Conservation (phyloP, 2,113 vertebrate species). For the Empidonax alnorum region DNA sequence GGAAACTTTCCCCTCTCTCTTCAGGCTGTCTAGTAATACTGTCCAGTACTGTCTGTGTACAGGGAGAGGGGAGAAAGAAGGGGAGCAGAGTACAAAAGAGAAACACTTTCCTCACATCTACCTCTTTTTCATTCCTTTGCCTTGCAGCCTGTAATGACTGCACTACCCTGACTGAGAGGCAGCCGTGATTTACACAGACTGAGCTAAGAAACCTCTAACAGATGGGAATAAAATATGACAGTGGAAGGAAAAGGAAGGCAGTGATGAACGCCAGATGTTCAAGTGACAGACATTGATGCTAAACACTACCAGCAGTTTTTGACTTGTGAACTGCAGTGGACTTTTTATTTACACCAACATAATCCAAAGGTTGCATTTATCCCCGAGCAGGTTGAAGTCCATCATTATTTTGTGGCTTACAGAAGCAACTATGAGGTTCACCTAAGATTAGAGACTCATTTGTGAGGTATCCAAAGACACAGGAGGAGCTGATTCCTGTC, state of each 20-base stretch:
- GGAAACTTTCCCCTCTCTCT: neutral
- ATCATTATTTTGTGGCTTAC: neutral
- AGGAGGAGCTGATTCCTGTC: neutral
- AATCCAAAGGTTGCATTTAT: constrained; percentile 14
- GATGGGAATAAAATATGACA: constrained; percentile 53
- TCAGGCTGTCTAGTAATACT: neutral
- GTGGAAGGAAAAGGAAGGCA: neutral
- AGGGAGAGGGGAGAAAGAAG: neutral
- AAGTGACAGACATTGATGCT: neutral
- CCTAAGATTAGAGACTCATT: neutral
- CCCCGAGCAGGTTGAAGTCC: neutral
- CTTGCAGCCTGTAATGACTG: constrained; percentile 8
- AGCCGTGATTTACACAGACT: constrained; percentile 19
- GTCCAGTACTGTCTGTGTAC: neutral
- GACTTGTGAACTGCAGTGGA: neutral
- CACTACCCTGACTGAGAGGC: neutral
- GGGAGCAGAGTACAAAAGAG: neutral
- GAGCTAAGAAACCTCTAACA: constrained; percentile 27
- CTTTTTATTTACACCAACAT: neutral
- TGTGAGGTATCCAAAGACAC: neutral
- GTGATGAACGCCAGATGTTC: constrained; percentile 59
- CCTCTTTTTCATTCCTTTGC: neutral
- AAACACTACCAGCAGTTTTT: constrained; percentile 37
- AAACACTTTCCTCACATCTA: neutral
- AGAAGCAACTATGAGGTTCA: neutral